A percentile compares a stretch with the other conserved stretches of the same genome.
These are phyloP conservation scores for Phaonia tiefii DNA, from an alignment of 2,888 invertebrate genomes.

Conservation along the genomic window DNA sequence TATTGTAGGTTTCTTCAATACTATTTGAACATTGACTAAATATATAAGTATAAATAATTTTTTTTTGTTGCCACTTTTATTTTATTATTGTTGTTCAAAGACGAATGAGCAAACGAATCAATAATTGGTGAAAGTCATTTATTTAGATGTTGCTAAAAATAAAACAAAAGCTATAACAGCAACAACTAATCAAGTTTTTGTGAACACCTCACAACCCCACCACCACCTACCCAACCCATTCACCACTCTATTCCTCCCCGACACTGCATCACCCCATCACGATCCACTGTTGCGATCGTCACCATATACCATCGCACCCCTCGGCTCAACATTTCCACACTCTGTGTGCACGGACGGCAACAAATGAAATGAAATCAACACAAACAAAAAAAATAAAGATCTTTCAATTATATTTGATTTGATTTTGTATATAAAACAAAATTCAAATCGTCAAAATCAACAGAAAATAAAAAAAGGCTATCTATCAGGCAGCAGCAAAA, in stretches of 20 bases:
- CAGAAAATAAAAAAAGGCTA: neutral
- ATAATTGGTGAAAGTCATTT: slow-evolving; percentile 61
- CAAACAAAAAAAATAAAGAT: slow-evolving; percentile 10
- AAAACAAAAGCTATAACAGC: slow-evolving; percentile 31
- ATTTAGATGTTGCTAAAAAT: slow-evolving; percentile 53
- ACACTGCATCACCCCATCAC: neutral
- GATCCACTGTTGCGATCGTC: too few relatives aligned
- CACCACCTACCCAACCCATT: neutral
- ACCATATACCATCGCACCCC: too few relatives aligned
- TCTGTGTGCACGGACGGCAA: slow-evolving; percentile 6
- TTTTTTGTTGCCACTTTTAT: slow-evolving; percentile 19
- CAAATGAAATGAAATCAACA: neutral
- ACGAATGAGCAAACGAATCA: slow-evolving; percentile 49
- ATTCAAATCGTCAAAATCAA: slow-evolving; percentile 3
- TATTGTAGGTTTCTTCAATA: slow-evolving; percentile 7
- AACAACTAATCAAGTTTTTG: slow-evolving; percentile 23
- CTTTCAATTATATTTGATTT: slow-evolving; percentile 34
- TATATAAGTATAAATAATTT: neutral
- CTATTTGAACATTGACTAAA: slow-evolving; percentile 11
- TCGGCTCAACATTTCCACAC: too few relatives aligned
- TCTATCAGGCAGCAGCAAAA: slow-evolving; percentile 35
- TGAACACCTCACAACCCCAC: neutral
- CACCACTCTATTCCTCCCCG: neutral
- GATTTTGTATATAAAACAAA: slow-evolving; percentile 21
- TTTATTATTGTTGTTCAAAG: slow-evolving; percentile 17